Evolutionary conservation across 2,888 invertebrate species (phyloP), one percentile per base, ranked within the genome.

Genomic region (Bellardia bayeri): DNA sequence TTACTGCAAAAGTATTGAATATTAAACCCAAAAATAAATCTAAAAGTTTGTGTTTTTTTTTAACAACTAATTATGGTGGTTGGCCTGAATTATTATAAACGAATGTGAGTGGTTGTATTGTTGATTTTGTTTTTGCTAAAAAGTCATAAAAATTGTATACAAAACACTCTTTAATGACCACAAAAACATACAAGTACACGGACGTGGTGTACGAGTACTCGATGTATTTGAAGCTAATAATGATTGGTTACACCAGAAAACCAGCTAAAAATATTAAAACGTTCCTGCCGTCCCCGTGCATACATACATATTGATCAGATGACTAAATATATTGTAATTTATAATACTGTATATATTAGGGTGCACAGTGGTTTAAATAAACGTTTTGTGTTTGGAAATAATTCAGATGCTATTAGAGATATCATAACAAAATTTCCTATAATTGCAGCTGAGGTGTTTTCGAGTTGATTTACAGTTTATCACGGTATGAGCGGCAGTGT

Each of bases 161-260:
- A 0, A 58, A 58, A 58, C 58, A 58, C 58, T 58, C 9, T 13
- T 13, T 58, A 58, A 58, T 58, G 58, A 58, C 58, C 58, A 30
- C 58, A 58, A 58, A 23, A 58, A 30, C 58, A 58, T 58, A 58
- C 58, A 58, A 30, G 30, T 13, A 58, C 23, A 58, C 7, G 51
- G n/a, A 51, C 58, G 56, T 11, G 7, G 1, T 56, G 11, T 9
- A 56, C 16, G 9, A 56, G 23, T 56, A 23, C 2, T 16, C n/a
- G 56, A 23, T 23, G 23, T 56, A 23, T 56, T 56, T 23, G 0
- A 58, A 58, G 33, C 13, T 45, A 11, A 11, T 45, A 45, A 11
- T 58, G 33, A 58, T 58, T 58, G 33, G 58, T 58, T 58, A 58
- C 58, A 58, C 30, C 58, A 58, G 30, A 58, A 23, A 58, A 58